phyloP scores from a whole-genome alignment of 2,888 invertebrate species.

The Drosophila formosana region DNA sequence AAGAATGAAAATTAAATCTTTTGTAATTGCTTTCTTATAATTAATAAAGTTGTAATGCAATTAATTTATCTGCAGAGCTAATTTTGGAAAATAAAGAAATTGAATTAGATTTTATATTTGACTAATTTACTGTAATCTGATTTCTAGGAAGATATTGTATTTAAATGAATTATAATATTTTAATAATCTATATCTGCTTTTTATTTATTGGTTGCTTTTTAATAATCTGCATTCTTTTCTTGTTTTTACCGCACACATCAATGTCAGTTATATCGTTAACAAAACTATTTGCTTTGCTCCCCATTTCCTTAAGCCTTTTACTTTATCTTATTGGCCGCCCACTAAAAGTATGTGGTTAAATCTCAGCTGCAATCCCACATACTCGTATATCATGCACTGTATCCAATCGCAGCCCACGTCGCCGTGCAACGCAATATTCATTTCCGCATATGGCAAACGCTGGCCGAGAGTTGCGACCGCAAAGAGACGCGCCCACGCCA shows the following conservation, averaged over 20 bases:
- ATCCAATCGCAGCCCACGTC: constrained; percentile 58
- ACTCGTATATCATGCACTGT: not conserved
- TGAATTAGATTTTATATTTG: too few relatives aligned
- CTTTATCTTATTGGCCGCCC: constrained; percentile 31
- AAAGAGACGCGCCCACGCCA: constrained; percentile 32
- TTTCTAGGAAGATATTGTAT: not conserved
- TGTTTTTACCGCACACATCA: not conserved
- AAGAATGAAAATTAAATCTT: not conserved
- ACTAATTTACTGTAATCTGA: too few relatives aligned
- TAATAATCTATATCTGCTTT: not conserved
- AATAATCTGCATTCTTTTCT: not conserved
- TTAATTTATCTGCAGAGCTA: too few relatives aligned
- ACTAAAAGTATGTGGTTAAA: constrained; percentile 36
- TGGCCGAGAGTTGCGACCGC: constrained; percentile 59
- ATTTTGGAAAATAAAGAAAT: too few relatives aligned
- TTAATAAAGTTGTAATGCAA: too few relatives aligned
- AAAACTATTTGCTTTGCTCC: not conserved
- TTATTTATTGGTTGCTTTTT: not conserved
- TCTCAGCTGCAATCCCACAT: constrained; percentile 15
- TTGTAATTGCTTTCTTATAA: not conserved
- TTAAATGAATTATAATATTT: not conserved
- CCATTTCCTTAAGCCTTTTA: constrained; percentile 20
- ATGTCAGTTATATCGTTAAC: not conserved
- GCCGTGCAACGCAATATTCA: constrained; percentile 31
- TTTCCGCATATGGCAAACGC: constrained; percentile 66